Base-by-base conservation (phyloP, 23 tunicate genomes). In the Halocynthia aurantium region DNA sequence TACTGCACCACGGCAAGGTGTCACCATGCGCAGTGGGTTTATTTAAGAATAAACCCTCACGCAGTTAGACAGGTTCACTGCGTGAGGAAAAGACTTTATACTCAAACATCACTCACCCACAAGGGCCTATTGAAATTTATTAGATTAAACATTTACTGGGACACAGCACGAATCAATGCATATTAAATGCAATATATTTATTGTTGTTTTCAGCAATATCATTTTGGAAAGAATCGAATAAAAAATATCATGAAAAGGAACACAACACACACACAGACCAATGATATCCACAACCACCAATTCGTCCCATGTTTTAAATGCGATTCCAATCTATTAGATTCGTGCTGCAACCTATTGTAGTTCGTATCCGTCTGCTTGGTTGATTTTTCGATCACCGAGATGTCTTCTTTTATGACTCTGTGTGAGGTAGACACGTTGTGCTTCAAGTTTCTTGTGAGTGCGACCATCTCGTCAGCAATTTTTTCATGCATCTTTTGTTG, bases 221-320 rank as follows among this genome's bases (percentile, higher is more conserved):
- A 10, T 77, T 90, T 90, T 13, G 97, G 97, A 77, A 90, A 85
- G 77, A 90, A 84, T 11, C 97, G 83, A 50, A 90, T 90, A 57
- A 85, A 90, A 72, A 90, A 77, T 77, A 90, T 90, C 97, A 90
- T 90, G 52, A 76, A 84, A 51, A 90, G 9, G 55, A 90, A 90
- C 6, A 88, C 77, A 22, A 73, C 84, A 61, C 90, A 90, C 7
- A 90, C 97, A 55, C 85, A 66, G 8, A 87, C 97, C 5, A 90
- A 55, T 8, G 86, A 78, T 7, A 85, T 82, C 90, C 97, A 90
- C 71, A 85, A 55, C 90, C 86, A 90, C 90, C 97, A 90, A 75
- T 89, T 89, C 0, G 96, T 84, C 50, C 96, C 96, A 57, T 89
- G 84, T 50, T 80, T 77, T 69, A 89, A 76, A 53, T 89, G 96